Evolutionary conservation across 1,140 invertebrate genomes (phyloP).

Genomic region (Steinernema khuongi): DNA sequence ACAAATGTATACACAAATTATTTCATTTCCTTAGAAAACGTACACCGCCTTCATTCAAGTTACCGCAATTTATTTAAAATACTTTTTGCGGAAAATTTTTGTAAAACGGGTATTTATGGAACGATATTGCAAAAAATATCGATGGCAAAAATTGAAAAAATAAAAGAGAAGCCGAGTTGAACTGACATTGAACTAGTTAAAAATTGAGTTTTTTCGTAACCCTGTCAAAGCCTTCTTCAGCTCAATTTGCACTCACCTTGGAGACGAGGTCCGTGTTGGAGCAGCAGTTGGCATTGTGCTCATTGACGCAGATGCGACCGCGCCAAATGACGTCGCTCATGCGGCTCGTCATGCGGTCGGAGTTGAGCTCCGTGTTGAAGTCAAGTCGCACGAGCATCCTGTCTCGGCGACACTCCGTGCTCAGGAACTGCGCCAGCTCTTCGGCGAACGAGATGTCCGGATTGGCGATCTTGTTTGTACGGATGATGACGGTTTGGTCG

Average conservation of each 20-base stretch:
- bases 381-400: background rate
- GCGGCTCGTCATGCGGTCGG: background rate
- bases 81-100: too few relatives aligned
- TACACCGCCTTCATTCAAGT: too few relatives aligned
- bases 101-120: too few relatives aligned
- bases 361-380: background rate
- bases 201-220: background rate
- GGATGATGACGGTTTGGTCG: background rate
- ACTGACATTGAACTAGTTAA: too few relatives aligned
- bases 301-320: background rate
- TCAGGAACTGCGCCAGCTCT: background rate
- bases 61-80: too few relatives aligned
- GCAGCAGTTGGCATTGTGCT: background rate
- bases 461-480: background rate
- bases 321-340: background rate
- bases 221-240: too few relatives aligned
- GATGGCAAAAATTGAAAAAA: too few relatives aligned
- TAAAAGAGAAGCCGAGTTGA: too few relatives aligned
- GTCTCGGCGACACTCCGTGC: background rate
- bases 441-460: background rate
- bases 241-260: background rate
- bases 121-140: too few relatives aligned
- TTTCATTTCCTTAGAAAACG: too few relatives aligned
- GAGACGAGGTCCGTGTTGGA: background rate
- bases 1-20: too few relatives aligned